Evolutionary conservation across 2,888 invertebrate genomes (phyloP), one percentile per base, ranked within the genome.

Genomic region (Amblyjoppa proteus): DNA sequence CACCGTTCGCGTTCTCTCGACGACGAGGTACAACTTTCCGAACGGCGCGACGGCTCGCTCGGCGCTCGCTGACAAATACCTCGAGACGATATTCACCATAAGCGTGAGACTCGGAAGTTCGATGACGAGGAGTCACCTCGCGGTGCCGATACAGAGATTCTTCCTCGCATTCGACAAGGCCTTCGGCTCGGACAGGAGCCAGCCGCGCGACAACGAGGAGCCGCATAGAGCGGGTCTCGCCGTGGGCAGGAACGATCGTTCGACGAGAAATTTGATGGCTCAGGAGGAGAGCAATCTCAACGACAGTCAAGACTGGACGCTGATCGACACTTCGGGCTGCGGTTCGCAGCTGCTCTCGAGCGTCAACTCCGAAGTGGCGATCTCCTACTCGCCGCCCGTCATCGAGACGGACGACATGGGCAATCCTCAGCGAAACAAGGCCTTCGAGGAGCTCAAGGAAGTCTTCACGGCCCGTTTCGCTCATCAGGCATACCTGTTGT

Each of bases 391-490:
- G 16, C 96, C 96, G 53, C 96, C 94, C 11, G 85, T 91, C 38
- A 31, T 89, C 31, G 93, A 93, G 89, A 90, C 87, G 75, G 86
- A 90, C 45, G 90, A 90, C 31, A 85, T 88, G 20, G 85, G 88
- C 6, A 92, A 94, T 86, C 90, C 92, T 34, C 93, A 92, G 86
- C 92, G 92, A 81, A 90, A 92, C 87, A 92, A 92, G 84, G 97
- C 97, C 0, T 95, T 97, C 90, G 97, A 97, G 89, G 98, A 99
- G 94, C 94, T 99, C 41, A 95, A 96, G 58, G 95, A 96, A 91
- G 98, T 98, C 0, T 98, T 99, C 93, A 97, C 97, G 25, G 96
- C 97, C 3, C 97, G 97, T 92, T 95, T 99, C 84, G 99, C 99
- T 0, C 96, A 98, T 91, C 96, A 96, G 77, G 96, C 98, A 0